Evolutionary conservation across 2,888 invertebrate species (phyloP), one percentile per base, ranked within the genome.

Genomic region (Clitarchus hookeri): DNA sequence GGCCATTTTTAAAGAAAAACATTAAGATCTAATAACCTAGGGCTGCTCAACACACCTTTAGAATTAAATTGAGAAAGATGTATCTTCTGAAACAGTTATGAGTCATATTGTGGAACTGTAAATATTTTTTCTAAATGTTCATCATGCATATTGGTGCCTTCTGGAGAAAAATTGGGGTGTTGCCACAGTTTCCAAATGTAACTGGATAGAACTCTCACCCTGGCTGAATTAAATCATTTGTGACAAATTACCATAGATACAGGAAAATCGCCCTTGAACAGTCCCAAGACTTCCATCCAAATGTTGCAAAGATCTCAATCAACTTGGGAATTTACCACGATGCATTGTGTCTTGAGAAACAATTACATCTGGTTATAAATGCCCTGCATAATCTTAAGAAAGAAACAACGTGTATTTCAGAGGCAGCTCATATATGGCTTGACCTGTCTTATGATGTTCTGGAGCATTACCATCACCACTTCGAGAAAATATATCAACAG

Each of bases 391-490:
- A 78, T 12, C 27, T n/a, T 79, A 8, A 79, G 79, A 79, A 26
- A 27, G 79, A 79, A 79, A 79, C 27, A 79, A 79, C 79, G 23
- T n/a, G 13, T 79, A 79, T n/a, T n/a, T 79, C 79, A n/a, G 25
- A 79, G n/a, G 27, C 79, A 26, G 25, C 23, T 79, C n/a, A 79
- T n/a, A 79, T 11, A 78, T 78, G 11, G 78, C n/a, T 78, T 12
- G 26, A 78, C 78, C 78, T 78, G 4, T 79, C 78, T 79, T 79
- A 12, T 79, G n/a, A 79, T 11, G 79, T 79, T 79, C 79, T 79
- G 79, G 2, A 79, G 79, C 79, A 12, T n/a, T 16, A 27, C 23
- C 79, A n/a, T n/a, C n/a, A n/a, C 13, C 79, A 79, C 25, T 79
- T 79, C 27, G 23, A 79, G 13, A 79, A 79, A 16, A 79, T 12